Evolutionary conservation across 2,113 vertebrate genomes (phyloP).

Genomic region (Myrmecobius fasciatus): DNA sequence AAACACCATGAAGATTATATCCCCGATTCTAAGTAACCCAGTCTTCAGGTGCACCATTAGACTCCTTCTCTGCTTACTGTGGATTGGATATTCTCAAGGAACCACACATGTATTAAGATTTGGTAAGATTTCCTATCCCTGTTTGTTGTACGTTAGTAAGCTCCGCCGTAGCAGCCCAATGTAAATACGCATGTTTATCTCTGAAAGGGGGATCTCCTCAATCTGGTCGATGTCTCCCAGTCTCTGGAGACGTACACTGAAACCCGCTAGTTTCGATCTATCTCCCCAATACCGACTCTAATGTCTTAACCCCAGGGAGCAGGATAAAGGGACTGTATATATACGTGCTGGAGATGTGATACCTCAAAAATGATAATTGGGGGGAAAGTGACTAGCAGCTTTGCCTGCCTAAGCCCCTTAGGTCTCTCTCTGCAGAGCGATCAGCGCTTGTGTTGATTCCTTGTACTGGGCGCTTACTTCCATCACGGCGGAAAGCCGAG

Average conservation of each 20-base stretch:
- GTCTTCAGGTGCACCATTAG: conserved; percentile 90
- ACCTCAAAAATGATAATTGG: conserved; percentile 49
- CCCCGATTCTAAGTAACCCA: conserved; percentile 89
- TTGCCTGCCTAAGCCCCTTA: conserved; percentile 23
- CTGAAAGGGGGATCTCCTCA: conserved; percentile 48
- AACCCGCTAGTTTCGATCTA: not conserved
- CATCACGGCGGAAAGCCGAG: conserved; percentile 43
- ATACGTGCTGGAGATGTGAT: conserved; percentile 3
- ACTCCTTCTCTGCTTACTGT: conserved; percentile 92
- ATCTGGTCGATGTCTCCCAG: not conserved
- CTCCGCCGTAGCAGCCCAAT: conserved; percentile 51
- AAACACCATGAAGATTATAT: conserved; percentile 96
- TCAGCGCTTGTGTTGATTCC: conserved; percentile 55
- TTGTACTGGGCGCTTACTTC: conserved; percentile 47
- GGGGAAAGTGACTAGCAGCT: conserved; percentile 38
- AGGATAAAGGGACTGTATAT: conserved; percentile 33
- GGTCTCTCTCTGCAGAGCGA: conserved; percentile 21
- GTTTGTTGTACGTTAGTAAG: not conserved
- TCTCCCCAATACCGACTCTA: not conserved
- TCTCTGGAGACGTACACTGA: not conserved
- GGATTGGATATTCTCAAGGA: conserved; percentile 95
- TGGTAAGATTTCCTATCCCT: conserved; percentile 89
- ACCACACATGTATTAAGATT: conserved; percentile 99
- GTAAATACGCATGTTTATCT: conserved; percentile 65
- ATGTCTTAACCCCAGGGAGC: conserved; percentile 21